Evolutionary conservation across 2,797 vertebrate species (phyloP).

Genomic region (Protonibea diacanthus): DNA sequence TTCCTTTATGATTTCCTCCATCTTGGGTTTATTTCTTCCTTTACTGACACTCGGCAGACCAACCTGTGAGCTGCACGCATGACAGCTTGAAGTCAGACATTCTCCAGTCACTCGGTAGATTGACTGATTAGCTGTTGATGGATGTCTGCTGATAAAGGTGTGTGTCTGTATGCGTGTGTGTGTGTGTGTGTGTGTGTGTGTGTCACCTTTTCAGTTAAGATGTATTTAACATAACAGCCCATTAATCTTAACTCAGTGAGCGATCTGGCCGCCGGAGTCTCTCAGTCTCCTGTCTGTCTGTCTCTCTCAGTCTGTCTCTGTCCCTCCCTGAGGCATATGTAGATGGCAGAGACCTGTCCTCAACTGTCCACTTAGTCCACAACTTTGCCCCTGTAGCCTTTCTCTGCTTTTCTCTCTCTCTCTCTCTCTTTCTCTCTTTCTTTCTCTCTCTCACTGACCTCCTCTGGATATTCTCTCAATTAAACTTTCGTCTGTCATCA

Average conservation of each 20-base stretch:
- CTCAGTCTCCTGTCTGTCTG: constrained; percentile 62
- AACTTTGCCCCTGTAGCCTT: constrained; percentile 56
- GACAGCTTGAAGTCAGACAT: constrained; percentile 45
- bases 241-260: constrained; percentile 75
- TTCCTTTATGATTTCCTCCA: constrained; percentile 5
- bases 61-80: constrained; percentile 7
- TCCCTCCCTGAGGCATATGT: constrained; percentile 59
- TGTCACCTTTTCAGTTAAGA: constrained; percentile 53
- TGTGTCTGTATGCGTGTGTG: constrained; percentile 36
- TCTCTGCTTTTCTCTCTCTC: constrained; percentile 38
- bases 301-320: constrained; percentile 56
- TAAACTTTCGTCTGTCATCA: constrained; percentile 54
- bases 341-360: constrained; percentile 50
- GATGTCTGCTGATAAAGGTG: constrained; percentile 63
- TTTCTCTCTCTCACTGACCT: constrained; percentile 38
- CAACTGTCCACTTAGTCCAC: constrained; percentile 48
- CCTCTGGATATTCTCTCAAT: constrained; percentile 61
- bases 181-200: constrained; percentile 32
- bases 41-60: constrained; percentile 42
- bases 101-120: constrained; percentile 48
- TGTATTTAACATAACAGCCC: constrained; percentile 62
- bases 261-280: constrained; percentile 71
- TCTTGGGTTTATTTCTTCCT: constrained; percentile 1
- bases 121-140: constrained; percentile 69
- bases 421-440: not conserved